Conservation (phyloP, 2,797 vertebrate species). For the Limnodromus scolopaceus region DNA sequence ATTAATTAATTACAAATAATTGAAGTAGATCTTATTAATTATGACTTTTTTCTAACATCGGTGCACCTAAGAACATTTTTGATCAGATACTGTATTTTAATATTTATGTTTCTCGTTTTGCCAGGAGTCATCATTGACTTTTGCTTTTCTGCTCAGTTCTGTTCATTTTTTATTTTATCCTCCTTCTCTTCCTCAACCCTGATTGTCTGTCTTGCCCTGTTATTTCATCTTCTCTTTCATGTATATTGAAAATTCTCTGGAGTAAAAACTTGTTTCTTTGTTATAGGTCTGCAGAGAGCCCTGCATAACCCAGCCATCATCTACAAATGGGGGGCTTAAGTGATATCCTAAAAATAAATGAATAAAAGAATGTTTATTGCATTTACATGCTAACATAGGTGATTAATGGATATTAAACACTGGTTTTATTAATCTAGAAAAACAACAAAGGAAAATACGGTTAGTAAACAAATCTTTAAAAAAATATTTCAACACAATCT, state of each 20-base stretch:
- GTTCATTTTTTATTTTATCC: neutral
- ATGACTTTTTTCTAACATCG: neutral
- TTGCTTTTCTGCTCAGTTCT: neutral
- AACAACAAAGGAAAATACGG: neutral
- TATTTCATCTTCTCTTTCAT: constrained; percentile 13
- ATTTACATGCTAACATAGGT: neutral
- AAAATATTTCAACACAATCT: neutral
- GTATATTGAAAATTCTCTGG: constrained; percentile 22
- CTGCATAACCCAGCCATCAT: neutral
- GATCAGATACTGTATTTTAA: neutral
- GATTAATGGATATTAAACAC: neutral
- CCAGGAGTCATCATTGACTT: neutral
- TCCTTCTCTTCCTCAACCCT: neutral
- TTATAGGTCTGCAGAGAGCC: neutral
- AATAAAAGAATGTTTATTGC: neutral
- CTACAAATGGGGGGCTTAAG: neutral
- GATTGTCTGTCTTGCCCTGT: neutral
- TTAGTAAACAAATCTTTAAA: neutral
- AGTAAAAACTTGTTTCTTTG: constrained; percentile 13
- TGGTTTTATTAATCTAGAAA: neutral
- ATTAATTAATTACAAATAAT: neutral
- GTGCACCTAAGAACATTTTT: neutral
- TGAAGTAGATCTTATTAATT: neutral
- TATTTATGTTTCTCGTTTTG: neutral
- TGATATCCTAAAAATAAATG: neutral